Evolutionary conservation across 2,797 vertebrate species (phyloP), one percentile per base, ranked within the genome.

Genomic region (Acipenser oxyrinchus): DNA sequence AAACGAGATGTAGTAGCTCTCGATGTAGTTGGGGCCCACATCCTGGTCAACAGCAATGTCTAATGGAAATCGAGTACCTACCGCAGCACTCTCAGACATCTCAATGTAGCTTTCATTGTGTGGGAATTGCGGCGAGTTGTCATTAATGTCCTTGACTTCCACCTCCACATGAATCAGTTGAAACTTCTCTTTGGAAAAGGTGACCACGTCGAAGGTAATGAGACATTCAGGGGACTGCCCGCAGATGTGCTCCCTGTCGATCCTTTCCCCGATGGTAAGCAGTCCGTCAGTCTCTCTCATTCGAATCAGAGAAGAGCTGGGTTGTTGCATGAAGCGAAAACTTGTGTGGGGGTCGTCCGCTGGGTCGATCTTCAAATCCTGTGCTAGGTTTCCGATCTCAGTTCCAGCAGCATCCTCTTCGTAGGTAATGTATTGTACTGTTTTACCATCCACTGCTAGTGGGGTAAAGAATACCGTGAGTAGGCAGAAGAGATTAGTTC

Each of bases 101-200:
- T 91, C 86, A 77, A 89, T 85, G 74, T 86, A 83, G 59, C 88
- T 83, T 68, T 87, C 86, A 73, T 86, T 81, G 55, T 82, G 86
- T 2, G 84, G 83, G 58, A 89, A 91, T 66, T 79, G 78, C 64
- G 89, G 87, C 6, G 82, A 86, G 81, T 90, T 89, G 80, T 91
- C 87, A 71, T 91, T 90, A 65, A 90, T 88, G 78, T 91, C 89
- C 81, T 81, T 87, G 84, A 77, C 65, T 64, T 77, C 75, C 10
- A 75, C 65, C 15, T 77, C 70, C 18, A 75, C 76, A 62, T 74
- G 64, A 37, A 78, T 69, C 8, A 72, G 59, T 3, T 64, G 55
- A 50, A 63, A 65, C 10, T 67, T 68, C 13, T 66, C 70, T 2
- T 67, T 60, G 15, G 73, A 51, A 59, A 70, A 55, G 57, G n/a